phyloP scores from a whole-genome alignment of 1,140 invertebrate species.

The Ceratina australensis region DNA sequence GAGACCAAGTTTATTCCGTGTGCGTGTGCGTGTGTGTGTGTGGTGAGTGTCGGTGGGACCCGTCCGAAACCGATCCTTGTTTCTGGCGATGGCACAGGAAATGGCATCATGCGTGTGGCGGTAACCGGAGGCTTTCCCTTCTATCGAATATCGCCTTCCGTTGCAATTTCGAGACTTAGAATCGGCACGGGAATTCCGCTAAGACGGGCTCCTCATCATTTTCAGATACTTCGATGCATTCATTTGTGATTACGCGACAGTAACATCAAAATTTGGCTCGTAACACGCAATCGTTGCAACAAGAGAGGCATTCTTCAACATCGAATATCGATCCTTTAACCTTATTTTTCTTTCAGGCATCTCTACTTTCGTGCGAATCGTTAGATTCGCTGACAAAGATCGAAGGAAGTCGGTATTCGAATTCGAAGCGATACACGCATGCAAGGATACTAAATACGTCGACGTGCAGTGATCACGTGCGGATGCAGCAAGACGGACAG shows the following conservation, averaged over 20 bases:
- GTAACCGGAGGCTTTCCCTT: not conserved
- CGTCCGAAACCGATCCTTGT: slow-evolving; percentile 17
- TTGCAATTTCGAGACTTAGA: no score
- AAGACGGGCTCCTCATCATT: no score
- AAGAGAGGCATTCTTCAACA: not conserved
- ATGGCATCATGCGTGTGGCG: slow-evolving; percentile 42
- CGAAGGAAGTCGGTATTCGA: not conserved
- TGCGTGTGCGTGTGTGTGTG: slow-evolving; percentile 15
- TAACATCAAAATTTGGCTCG: slow-evolving; percentile 5
- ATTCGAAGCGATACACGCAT: slow-evolving; percentile 45
- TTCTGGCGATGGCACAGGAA: slow-evolving; percentile 10
- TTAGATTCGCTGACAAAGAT: not conserved
- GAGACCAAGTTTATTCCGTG: slow-evolving; percentile 24
- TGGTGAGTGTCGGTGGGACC: slow-evolving; percentile 28
- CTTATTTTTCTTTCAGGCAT: no score
- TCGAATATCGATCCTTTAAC: not conserved
- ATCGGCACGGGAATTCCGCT: no score
- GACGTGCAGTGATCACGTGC: slow-evolving; percentile 70
- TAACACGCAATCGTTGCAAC: slow-evolving; percentile 53
- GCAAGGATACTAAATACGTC: slow-evolving; percentile 63
- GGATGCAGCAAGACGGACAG: slow-evolving; percentile 57
- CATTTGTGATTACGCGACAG: not conserved
- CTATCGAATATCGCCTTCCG: no score
- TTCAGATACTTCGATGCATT: not conserved
- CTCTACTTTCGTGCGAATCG: not conserved